Conservation (phyloP, 2,797 vertebrate species). For the Huso huso region DNA sequence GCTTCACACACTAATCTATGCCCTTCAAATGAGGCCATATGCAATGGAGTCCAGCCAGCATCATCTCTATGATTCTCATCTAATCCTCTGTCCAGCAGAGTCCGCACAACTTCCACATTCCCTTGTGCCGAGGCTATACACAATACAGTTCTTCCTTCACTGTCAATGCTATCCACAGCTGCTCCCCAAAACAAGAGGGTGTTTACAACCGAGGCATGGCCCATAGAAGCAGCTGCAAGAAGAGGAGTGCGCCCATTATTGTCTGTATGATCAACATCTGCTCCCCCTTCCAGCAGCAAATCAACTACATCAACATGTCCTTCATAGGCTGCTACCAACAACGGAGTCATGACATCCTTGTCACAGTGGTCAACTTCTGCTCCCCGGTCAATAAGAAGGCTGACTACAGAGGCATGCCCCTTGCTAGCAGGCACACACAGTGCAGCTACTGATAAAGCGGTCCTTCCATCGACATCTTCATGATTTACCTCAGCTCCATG, state of each 20-base stretch:
- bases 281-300: slow-evolving; percentile 90
- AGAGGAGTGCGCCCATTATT: slow-evolving; percentile 92
- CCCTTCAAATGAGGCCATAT: slow-evolving; percentile 96
- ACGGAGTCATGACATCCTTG: slow-evolving; percentile 94
- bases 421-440: slow-evolving; percentile 94
- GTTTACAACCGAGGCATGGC: slow-evolving; percentile 90
- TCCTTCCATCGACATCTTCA: slow-evolving; percentile 90
- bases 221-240: slow-evolving; percentile 96
- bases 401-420: slow-evolving; percentile 89
- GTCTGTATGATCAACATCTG: slow-evolving; percentile 93
- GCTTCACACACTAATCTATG: slow-evolving; percentile 90
- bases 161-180: slow-evolving; percentile 93
- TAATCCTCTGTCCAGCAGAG: slow-evolving; percentile 94
- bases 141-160: slow-evolving; percentile 91
- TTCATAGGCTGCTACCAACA: slow-evolving; percentile 94
- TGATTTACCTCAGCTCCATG: slow-evolving; percentile 92
- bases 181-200: slow-evolving; percentile 95
- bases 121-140: slow-evolving; percentile 96
- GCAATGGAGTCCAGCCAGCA: slow-evolving; percentile 93
- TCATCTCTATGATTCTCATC: slow-evolving; percentile 97
- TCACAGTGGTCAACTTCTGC: slow-evolving; percentile 95
- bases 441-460: slow-evolving; percentile 87
- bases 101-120: slow-evolving; percentile 94
- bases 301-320: slow-evolving; percentile 95
- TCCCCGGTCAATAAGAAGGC: slow-evolving; percentile 86